Base-by-base conservation (phyloP, 2,888 invertebrate species). In the Phlogophora meticulosa region DNA sequence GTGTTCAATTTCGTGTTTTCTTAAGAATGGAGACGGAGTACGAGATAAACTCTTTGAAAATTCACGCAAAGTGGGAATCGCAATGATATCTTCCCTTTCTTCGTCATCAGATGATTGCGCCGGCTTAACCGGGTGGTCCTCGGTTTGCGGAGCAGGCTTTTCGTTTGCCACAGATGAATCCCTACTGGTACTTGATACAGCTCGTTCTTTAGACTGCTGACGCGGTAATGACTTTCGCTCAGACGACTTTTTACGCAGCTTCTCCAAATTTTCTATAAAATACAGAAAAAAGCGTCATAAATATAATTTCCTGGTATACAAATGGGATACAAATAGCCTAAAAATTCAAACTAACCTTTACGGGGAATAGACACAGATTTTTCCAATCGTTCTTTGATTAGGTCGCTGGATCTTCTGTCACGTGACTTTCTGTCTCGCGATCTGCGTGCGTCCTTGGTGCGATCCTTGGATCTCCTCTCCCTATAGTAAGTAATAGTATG, bases 11-110 rank as follows among this genome's bases (percentile, higher is more conserved):
- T 97, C 97, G 76, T 96, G 96, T 80, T 96, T 96, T 83, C 97
- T 97, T 72, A 98, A 97, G 91, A 98, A 98, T 48, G 98, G 98
- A 17, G 98, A 98, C 15, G 98, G 98, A 0, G 98, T 98, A 75
- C 98, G 96, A n/a, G 98, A 98, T 48, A 98, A 95, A 86, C 98
- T 98, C 88, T 96, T 96, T 24, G 97, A 97, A 89, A 97, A 97
- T 87, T 97, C 94, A 40, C 94, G 90, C 65, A 91, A 77, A 17
- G 87, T 88, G 42, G 95, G 93, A 59, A 95, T 88, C 1, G 90
- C 81, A 74, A 95, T 87, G 73, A 95, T 92, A 75, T 95, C 94
- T 55, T 92, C 92, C 61, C 85, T 93, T 28, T 93, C 94, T 63
- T 96, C 95, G 28, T 94, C 94, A 69, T 93, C 95, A 9, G 95